Evolutionary conservation across 2,888 invertebrate genomes (phyloP).

Genomic region (Suillia variegata): DNA sequence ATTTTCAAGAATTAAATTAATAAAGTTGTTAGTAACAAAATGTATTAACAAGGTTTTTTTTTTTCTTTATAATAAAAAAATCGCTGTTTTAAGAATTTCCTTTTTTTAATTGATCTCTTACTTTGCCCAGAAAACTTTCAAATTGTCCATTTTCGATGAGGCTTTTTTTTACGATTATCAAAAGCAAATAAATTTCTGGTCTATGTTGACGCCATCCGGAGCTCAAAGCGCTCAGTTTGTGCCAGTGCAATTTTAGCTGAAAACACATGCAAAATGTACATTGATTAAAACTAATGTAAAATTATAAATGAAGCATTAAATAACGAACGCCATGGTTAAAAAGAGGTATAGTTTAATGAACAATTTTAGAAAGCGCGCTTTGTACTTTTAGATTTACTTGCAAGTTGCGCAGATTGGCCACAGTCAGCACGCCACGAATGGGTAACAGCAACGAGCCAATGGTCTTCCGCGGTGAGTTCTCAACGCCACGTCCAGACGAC

Average conservation of each 20-base stretch:
- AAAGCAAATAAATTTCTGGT: constrained; percentile 68
- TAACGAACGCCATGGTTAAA: constrained; percentile 13
- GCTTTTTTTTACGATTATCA: constrained; percentile 67
- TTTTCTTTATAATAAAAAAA: neutral
- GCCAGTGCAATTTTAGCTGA: constrained; percentile 67
- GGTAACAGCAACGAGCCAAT: constrained; percentile 74
- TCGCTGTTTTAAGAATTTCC: neutral
- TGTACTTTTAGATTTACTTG: constrained; percentile 31
- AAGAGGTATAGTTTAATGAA: neutral
- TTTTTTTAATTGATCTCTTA: constrained; percentile 23
- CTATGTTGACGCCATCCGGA: constrained; percentile 66
- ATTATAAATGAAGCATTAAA: neutral
- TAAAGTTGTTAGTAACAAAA: neutral
- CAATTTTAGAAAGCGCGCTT: neutral
- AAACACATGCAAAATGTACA: too few species aligned
- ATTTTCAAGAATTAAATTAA: neutral
- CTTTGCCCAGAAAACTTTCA: constrained; percentile 39
- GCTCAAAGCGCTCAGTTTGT: constrained; percentile 67
- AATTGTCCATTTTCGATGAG: constrained; percentile 44
- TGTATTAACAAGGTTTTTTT: too few species aligned
- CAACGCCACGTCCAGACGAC: constrained; percentile 39
- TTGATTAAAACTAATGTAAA: too few species aligned
- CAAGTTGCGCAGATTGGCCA: constrained; percentile 63
- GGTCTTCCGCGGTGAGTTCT: constrained; percentile 60
- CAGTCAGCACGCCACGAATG: constrained; percentile 71